phyloP scores from a whole-genome alignment of 2,888 invertebrate species.

The Ypsolopha scabrella region DNA sequence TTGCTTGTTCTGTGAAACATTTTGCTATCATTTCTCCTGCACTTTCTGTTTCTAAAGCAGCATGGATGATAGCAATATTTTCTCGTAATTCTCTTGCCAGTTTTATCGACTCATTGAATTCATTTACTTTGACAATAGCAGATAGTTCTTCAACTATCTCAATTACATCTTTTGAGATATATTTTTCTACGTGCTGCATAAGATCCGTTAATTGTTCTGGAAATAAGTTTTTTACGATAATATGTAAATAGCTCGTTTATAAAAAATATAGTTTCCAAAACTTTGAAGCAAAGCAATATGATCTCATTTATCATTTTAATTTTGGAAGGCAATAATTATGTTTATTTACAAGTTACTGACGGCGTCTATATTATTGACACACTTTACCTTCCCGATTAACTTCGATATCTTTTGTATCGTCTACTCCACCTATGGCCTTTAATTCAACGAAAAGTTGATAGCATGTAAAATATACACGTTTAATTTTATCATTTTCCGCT shows the following conservation, averaged over 20 bases:
- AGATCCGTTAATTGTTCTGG: constrained; percentile 9
- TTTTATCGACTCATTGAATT: constrained; percentile 18
- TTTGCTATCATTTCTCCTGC: not conserved
- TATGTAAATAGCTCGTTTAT: too few species aligned
- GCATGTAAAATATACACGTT: constrained; percentile 21
- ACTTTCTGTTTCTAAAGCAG: not conserved
- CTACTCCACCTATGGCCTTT: constrained; percentile 15
- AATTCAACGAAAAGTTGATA: constrained; percentile 29
- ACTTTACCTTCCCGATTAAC: constrained; percentile 21
- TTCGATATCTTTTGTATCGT: constrained; percentile 9
- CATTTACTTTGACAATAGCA: constrained; percentile 13
- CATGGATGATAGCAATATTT: constrained; percentile 9
- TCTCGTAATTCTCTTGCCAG: constrained; percentile 16
- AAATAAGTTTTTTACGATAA: not conserved
- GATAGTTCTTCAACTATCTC: constrained; percentile 17
- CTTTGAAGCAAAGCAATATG: not conserved
- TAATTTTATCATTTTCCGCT: constrained; percentile 22
- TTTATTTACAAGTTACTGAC: not conserved
- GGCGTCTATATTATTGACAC: constrained; percentile 11
- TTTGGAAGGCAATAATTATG: not conserved
- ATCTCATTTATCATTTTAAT: not conserved
- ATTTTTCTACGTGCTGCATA: constrained; percentile 21
- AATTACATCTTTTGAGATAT: constrained; percentile 18
- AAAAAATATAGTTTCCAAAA: not conserved
- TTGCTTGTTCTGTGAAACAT: not conserved